Evolutionary conservation across 1,140 invertebrate genomes (phyloP), one percentile per base, ranked within the genome.

Genomic region (Pseudomyrmex sp.): DNA sequence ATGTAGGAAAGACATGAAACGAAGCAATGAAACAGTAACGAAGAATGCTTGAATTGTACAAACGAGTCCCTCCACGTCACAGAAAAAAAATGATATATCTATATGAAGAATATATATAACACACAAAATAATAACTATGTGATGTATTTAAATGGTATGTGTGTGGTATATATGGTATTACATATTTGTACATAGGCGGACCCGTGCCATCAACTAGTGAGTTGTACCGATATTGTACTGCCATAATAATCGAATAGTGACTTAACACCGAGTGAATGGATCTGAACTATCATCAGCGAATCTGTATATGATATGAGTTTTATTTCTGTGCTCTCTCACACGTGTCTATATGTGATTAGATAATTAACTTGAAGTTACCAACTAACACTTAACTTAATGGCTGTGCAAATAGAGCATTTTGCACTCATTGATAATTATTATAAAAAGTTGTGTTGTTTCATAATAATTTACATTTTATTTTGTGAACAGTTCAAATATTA

Each of bases 121-220:
- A 35, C 35, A 7, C 35, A 92, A 93, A 92, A 92, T 90, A 92
- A 93, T 92, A 93, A 92, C 91, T 93, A 94, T 94, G 93, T 93
- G 93, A 94, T 94, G 93, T 94, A 94, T 92, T 94, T 93, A 93
- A 94, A 93, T 93, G 91, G 91, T 94, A 94, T 94, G 93, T 94
- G 92, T 35, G 35, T 35, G 35, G 35, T 35, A 92, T 94, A 94
- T 93, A 94, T 93, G 91, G 92, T 94, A 94, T 93, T 92, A 91
- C 88, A 93, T 93, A 94, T 93, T 94, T 94, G 93, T 94, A 94
- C 90, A 94, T 94, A 94, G 91, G 91, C 91, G 91, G 92, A 94
- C 93, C 92, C 92, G 93, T 93, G 93, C 92, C 93, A 94, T 94
- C 89, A 93, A 94, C 91, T 93, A 93, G 88, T 92, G 91, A 93